A percentile compares a stretch with the other conserved stretches of the same genome.
These are phyloP conservation scores for Auanema freiburgensis DNA, from an alignment of 2,888 invertebrate genomes.

Conservation along the genomic window DNA sequence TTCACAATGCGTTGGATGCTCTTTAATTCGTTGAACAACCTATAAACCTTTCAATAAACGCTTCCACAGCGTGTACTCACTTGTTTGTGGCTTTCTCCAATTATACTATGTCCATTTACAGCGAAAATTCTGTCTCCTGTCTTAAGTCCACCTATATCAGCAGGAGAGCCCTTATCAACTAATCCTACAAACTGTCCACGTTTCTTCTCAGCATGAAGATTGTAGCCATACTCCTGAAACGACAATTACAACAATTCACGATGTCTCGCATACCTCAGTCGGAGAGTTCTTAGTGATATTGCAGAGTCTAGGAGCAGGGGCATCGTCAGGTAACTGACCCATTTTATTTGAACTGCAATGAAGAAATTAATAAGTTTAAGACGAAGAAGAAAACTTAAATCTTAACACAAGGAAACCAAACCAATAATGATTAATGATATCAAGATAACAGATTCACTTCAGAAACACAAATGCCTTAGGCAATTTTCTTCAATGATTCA, in stretches of 20 bases:
- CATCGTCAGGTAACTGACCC: slow-evolving; percentile 46
- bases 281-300: slow-evolving; percentile 45
- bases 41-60: slow-evolving; percentile 13
- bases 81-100: slow-evolving; percentile 56
- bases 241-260: background rate
- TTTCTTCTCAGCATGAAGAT: slow-evolving; percentile 59
- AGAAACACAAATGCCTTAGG: no score
- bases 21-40: slow-evolving; percentile 61
- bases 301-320: slow-evolving; percentile 58
- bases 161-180: slow-evolving; percentile 50
- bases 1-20: slow-evolving; percentile 73
- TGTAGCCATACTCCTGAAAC: slow-evolving; percentile 62
- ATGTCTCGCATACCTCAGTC: slow-evolving; percentile 28
- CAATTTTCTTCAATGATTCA: no score
- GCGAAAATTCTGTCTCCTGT: slow-evolving; percentile 61
- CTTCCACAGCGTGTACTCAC: slow-evolving; percentile 22
- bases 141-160: slow-evolving; percentile 48
- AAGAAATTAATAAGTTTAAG: no score
- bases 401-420: no score
- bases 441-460: no score
- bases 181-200: slow-evolving; percentile 60
- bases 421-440: no score
- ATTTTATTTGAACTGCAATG: background rate
- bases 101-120: slow-evolving; percentile 60
- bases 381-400: no score